Evolutionary conservation across 2,113 vertebrate genomes (phyloP), one percentile per base, ranked within the genome.

Genomic region (Oreotrochilus melanogaster): DNA sequence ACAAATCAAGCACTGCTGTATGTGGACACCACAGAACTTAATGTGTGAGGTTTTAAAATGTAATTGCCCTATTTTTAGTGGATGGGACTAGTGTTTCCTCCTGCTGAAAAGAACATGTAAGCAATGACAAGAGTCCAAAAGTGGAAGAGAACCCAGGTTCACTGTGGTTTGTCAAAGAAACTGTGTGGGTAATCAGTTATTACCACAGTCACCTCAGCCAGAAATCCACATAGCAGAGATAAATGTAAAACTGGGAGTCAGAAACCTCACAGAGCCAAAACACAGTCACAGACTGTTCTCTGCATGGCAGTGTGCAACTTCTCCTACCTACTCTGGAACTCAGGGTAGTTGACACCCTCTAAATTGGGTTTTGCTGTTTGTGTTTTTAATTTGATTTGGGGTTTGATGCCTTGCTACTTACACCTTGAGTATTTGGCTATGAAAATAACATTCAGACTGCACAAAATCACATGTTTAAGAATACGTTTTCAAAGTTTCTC

Each of bases 401-500:
- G 17, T 31, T 89, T 87, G 25, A 47, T 78, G 39, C 30, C 91
- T 95, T 78, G 71, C 48, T 9, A 83, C 47, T 88, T 94, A 30
- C 43, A 81, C 11, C 22, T 84, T 67, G 35, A 88, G 39, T 78
- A 70, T 72, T 53, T 81, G 43, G 22, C 39, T 78, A 53, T 48
- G n/a, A 30, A 81, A 95, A 80, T 48, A 69, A 67, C 78, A 84
- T 61, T 65, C 24, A 78, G 27, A 39, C 56, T 78, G 24, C 51
- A 60, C 7, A 72, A 33, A 24, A 35, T 45, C 23, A 17, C 7
- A 14, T 5, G 7, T 61, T 65, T 65, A 91, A 91, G 43, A 64
- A 50, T 42, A n/a, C 10, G 18, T 82, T 92, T 78, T 9, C 15
- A 90, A 76, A 83, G 16, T 0, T 47, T 54, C 45, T 78, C 33